These are phyloP conservation scores for Myotis daubentonii DNA, from an alignment of 2,797 vertebrate genomes.

Conservation along the genomic window DNA sequence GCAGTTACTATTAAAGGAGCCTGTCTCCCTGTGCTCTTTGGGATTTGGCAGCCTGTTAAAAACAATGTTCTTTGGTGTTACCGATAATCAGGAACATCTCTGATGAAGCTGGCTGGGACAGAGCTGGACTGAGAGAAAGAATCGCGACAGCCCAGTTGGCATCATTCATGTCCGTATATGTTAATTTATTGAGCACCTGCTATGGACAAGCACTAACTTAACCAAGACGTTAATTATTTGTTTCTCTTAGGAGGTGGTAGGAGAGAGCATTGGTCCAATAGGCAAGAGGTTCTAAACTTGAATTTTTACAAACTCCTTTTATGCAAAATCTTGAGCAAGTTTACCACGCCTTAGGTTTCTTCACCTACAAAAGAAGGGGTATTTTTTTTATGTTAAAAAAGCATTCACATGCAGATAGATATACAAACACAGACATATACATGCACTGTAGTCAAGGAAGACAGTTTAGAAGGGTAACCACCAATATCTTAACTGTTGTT, in stretches of 20 bases:
- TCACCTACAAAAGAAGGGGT: background rate
- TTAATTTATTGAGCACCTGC: background rate
- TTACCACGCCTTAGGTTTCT: constrained; percentile 7
- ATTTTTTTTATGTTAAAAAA: background rate
- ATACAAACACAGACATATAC: background rate
- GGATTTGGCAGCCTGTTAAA: background rate
- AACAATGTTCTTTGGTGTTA: background rate
- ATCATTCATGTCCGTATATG: background rate
- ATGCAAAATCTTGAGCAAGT: background rate
- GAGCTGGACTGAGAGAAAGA: background rate
- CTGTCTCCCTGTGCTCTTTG: background rate
- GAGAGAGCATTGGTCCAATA: background rate
- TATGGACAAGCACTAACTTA: background rate
- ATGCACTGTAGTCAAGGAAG: constrained; percentile 9
- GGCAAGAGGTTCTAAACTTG: background rate
- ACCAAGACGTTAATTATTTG: background rate
- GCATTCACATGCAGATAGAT: background rate
- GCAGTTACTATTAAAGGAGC: background rate
- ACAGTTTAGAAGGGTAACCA: background rate
- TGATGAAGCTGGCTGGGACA: background rate
- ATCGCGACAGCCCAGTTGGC: background rate
- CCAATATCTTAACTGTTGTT: background rate
- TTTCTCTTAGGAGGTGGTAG: background rate
- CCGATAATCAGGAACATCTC: background rate
- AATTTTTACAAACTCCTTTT: constrained; percentile 14